phyloP scores from a whole-genome alignment of 2,888 invertebrate genomes.

The Eretmocerus hayati region DNA sequence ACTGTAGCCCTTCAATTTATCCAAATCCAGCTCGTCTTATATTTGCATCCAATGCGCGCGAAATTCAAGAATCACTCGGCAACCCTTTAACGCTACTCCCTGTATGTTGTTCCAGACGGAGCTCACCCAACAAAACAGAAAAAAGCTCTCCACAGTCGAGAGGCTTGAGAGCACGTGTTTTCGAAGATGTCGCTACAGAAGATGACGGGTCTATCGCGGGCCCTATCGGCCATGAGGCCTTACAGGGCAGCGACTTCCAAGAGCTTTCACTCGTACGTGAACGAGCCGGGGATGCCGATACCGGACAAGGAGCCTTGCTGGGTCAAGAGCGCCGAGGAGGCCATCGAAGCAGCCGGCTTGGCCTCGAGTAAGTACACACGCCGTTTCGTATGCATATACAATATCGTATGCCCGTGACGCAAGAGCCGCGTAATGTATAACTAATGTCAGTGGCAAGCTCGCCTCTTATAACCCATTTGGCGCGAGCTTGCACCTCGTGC shows the following conservation, averaged over 20 bases:
- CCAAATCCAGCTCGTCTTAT: too few relatives aligned
- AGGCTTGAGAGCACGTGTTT: too few relatives aligned
- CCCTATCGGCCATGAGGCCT: slow-evolving; percentile 25
- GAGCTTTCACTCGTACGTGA: slow-evolving; percentile 69
- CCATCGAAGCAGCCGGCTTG: slow-evolving; percentile 60
- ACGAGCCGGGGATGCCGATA: slow-evolving; percentile 74
- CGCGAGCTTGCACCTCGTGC: too few relatives aligned
- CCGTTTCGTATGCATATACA: not conserved
- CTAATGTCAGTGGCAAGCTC: not conserved
- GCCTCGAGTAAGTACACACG: slow-evolving; percentile 65
- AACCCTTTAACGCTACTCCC: too few relatives aligned
- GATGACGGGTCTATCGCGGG: slow-evolving; percentile 32
- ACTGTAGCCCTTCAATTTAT: too few relatives aligned
- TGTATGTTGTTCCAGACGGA: too few relatives aligned
- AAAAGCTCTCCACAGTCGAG: too few relatives aligned
- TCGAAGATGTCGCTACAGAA: slow-evolving; percentile 38
- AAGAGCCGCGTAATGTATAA: not conserved
- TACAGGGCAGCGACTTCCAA: slow-evolving; percentile 43
- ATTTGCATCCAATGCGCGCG: too few relatives aligned
- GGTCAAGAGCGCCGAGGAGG: slow-evolving; percentile 64
- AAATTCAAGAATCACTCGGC: too few relatives aligned
- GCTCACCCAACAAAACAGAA: too few relatives aligned
- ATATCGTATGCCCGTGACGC: not conserved
- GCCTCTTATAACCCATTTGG: slow-evolving; percentile 5
- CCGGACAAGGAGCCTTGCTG: slow-evolving; percentile 65